Conservation (phyloP, 23 tunicate genomes). For the Botrylloides violaceus region DNA sequence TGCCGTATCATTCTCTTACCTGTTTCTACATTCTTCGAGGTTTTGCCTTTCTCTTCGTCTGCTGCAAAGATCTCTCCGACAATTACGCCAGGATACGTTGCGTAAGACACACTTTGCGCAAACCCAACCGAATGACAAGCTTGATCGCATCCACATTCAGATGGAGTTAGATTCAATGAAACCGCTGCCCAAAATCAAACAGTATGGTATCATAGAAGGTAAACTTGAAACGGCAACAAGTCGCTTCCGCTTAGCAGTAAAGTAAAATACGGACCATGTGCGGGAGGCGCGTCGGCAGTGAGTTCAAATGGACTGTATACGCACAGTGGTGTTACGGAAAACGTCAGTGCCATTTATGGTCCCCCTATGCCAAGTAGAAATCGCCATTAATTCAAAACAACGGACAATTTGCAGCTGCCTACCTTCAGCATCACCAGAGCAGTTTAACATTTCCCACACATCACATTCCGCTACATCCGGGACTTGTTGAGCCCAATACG, state of each 20-base stretch:
- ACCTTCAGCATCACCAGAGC: slow-evolving; percentile 60
- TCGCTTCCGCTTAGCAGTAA: too few species aligned
- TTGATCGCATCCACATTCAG: slow-evolving; percentile 14
- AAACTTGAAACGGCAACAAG: too few species aligned
- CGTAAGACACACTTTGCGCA: slow-evolving; percentile 3
- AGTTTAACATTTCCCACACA: slow-evolving; percentile 29
- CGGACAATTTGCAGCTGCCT: too few species aligned
- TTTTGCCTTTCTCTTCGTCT: slow-evolving; percentile 9
- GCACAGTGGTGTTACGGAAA: too few species aligned
- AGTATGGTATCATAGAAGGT: too few species aligned
- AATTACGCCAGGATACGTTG: slow-evolving; percentile 17
- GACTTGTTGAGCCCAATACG: slow-evolving; percentile 36
- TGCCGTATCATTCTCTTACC: too few species aligned
- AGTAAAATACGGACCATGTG: too few species aligned
- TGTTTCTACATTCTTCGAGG: slow-evolving; percentile 14
- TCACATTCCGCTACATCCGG: slow-evolving; percentile 33
- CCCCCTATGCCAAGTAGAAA: too few species aligned
- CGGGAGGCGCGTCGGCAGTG: too few species aligned
- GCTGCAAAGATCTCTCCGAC: slow-evolving; percentile 22
- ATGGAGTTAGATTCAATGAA: slow-evolving; percentile 4
- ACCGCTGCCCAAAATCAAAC: background rate
- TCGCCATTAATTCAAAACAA: too few species aligned
- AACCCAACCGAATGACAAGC: background rate
- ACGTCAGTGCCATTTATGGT: too few species aligned
- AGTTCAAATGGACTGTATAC: too few species aligned